Base-by-base conservation (phyloP, 2,113 vertebrate genomes). In the Oryctolagus cuniculus region DNA sequence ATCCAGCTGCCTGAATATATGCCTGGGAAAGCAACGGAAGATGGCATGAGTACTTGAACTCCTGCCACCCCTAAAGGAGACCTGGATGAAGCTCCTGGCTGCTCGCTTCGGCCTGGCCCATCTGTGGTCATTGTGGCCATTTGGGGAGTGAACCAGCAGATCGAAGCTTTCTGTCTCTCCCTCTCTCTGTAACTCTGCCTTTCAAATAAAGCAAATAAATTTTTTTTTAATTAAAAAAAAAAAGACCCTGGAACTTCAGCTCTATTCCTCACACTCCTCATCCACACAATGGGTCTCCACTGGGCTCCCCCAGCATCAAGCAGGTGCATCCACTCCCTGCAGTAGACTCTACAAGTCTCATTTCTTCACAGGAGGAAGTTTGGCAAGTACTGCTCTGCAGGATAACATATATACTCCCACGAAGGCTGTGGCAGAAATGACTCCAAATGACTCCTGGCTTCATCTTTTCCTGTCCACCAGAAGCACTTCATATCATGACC, bases 381-480 rank as follows among this genome's bases (percentile, higher is more conserved):
- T 36, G 55, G 53, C 44, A 91, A 61, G 58, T 89, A 24, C 51
- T 16, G 9, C 25, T 89, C 29, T 79, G 13, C 29, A 31, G 27
- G 13, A 70, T 64, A 29, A 63, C 83, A 93, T 58, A 15, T 36
- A 72, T 0, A 31, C 5, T 58, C 5, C 34, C 31, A 27, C 36
- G 11, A 87, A 80, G 64, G 27, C 58, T 67, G 24, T 83, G 53
- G n/a, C 81, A 27, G 74, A 89, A 85, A 70, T 69, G 80, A 89
- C 44, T 27, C 89, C 53, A 53, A 9, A 29, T 58, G 72, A 49
- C 81, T 87, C 29, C 55, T 22, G 15, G 38, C 29, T 74, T 83
- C 72, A 55, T 44, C 29, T 13, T 34, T 12, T 38, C n/a, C 73
- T 10, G 17, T 22, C 24, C 22, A 27, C 29, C 36, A 5, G 63